These are phyloP conservation scores for Gymnopithys bicolor DNA, from an alignment of 2,797 vertebrate genomes.

Conservation along the genomic window DNA sequence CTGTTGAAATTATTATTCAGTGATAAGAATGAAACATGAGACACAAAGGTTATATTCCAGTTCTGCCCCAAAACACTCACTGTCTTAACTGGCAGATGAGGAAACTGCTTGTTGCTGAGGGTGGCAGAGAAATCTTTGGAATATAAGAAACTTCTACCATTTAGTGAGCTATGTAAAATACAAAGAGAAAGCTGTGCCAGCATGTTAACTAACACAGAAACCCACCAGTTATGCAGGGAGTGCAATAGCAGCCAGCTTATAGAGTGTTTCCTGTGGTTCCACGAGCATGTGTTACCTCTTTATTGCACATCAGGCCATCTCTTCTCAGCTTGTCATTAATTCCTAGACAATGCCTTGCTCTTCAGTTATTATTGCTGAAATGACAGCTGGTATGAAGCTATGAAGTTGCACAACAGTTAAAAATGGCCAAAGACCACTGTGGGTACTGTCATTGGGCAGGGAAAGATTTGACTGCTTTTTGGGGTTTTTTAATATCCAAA, in stretches of 20 bases:
- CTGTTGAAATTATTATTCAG: not conserved
- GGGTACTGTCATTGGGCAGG: constrained; percentile 1
- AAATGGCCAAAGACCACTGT: not conserved
- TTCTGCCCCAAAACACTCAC: not conserved
- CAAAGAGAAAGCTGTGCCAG: constrained; percentile 5
- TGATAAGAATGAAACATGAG: not conserved
- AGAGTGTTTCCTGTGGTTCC: constrained; percentile 17
- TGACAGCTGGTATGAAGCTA: constrained; percentile 36
- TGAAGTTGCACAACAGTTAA: constrained; percentile 16
- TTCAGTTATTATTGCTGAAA: constrained; percentile 16
- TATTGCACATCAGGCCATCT: constrained; percentile 33
- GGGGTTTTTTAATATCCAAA: constrained; percentile 2
- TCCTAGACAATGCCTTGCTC: constrained; percentile 53
- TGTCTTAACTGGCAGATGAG: not conserved
- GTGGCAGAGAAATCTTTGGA: not conserved
- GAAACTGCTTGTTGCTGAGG: not conserved
- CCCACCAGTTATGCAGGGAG: not conserved
- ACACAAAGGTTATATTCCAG: not conserved
- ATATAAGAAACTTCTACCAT: not conserved
- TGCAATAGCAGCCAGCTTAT: not conserved
- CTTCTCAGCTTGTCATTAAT: constrained; percentile 60
- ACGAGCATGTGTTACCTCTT: constrained; percentile 32
- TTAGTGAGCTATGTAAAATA: not conserved
- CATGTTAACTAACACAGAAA: not conserved
- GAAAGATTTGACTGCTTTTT: not conserved